Percentiles rank a stretch among this genome's conserved stretches.
phyloP scores from a whole-genome alignment of 2,888 invertebrate genomes.

The Heteropelma amictum region DNA sequence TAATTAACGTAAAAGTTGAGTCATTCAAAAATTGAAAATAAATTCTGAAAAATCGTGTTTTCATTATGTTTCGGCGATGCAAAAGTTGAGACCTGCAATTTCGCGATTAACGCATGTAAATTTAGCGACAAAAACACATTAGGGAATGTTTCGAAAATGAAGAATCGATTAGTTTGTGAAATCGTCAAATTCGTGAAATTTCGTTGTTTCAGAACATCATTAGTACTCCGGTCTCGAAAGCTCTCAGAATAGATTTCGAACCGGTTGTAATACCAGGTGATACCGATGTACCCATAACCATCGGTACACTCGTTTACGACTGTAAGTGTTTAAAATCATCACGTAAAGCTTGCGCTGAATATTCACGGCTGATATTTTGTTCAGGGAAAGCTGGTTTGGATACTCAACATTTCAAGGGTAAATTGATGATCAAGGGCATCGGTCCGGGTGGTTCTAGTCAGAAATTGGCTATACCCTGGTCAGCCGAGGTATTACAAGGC shows the following conservation, averaged over 20 bases:
- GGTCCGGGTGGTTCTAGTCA: slow-evolving; percentile 75
- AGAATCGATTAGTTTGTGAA: too few relatives aligned
- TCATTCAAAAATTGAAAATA: too few relatives aligned
- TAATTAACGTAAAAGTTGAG: too few relatives aligned
- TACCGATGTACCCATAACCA: slow-evolving; percentile 81
- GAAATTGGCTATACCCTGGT: slow-evolving; percentile 83
- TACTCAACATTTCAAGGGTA: slow-evolving; percentile 80
- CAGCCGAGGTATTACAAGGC: slow-evolving; percentile 81
- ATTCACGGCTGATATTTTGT: not conserved
- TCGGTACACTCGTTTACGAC: slow-evolving; percentile 85
- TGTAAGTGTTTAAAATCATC: slow-evolving; percentile 79
- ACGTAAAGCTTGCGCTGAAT: too few relatives aligned
- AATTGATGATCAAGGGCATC: slow-evolving; percentile 79
- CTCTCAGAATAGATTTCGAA: slow-evolving; percentile 84
- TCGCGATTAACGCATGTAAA: too few relatives aligned
- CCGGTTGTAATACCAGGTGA: slow-evolving; percentile 84
- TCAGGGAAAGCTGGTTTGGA: slow-evolving; percentile 81
- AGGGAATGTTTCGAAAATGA: too few relatives aligned
- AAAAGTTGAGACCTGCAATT: too few relatives aligned
- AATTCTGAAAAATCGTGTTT: too few relatives aligned
- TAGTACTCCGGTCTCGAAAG: slow-evolving; percentile 82
- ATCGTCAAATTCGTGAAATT: not conserved
- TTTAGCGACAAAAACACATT: too few relatives aligned
- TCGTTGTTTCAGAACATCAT: slow-evolving; percentile 77
- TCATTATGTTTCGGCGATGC: too few relatives aligned